Conservation (phyloP, 2,797 vertebrate genomes). For the Rallus crepitans region DNA sequence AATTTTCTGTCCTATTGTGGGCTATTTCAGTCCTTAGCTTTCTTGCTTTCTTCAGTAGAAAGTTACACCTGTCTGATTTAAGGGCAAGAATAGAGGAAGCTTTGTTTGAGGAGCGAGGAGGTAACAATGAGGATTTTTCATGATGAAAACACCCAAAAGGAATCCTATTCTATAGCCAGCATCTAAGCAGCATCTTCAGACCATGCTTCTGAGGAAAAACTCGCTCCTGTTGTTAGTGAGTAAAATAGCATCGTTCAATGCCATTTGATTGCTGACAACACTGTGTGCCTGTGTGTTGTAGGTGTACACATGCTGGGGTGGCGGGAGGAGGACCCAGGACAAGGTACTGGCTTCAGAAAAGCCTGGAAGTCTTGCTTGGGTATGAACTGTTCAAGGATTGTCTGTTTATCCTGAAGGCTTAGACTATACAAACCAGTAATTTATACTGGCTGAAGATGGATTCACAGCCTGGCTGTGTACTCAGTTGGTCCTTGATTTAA, state of each 20-base stretch:
- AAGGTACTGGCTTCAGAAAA: conserved; percentile 24
- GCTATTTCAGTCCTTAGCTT: neutral
- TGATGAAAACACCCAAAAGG: neutral
- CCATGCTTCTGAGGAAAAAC: neutral
- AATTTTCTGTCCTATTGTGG: neutral
- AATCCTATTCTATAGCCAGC: neutral
- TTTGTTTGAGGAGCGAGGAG: neutral
- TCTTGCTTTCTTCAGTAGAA: neutral
- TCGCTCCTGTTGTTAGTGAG: neutral
- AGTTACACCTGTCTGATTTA: conserved; percentile 16
- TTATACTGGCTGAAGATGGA: conserved; percentile 52
- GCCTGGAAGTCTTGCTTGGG: conserved; percentile 38
- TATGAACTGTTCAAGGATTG: conserved; percentile 35
- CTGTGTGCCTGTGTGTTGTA: neutral
- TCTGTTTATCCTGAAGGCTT: conserved; percentile 66
- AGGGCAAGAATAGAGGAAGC: neutral
- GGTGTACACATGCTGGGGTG: neutral
- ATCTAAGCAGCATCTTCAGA: neutral
- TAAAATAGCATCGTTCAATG: neutral
- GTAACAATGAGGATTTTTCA: neutral
- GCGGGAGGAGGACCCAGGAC: neutral
- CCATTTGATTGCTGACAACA: neutral
- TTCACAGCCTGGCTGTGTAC: conserved; percentile 25
- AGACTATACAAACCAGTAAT: conserved; percentile 59
- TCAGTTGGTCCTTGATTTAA: conserved; percentile 56